These are phyloP conservation scores for Triplophysa tibetana DNA, from an alignment of 2,113 vertebrate species.

Conservation along the genomic window DNA sequence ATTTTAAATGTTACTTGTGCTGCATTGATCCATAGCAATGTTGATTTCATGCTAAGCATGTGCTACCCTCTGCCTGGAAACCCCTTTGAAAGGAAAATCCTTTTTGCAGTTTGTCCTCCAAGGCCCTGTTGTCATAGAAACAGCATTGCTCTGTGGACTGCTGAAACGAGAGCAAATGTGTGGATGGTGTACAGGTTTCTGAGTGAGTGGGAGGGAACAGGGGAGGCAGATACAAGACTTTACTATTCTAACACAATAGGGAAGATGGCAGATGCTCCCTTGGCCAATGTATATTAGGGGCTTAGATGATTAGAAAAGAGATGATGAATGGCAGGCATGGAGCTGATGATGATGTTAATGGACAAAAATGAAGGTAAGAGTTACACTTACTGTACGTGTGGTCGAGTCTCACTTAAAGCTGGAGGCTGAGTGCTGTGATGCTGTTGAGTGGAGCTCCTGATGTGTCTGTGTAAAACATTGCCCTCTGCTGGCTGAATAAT, in stretches of 20 bases:
- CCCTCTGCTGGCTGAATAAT: constrained; percentile 10
- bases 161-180: constrained; percentile 41
- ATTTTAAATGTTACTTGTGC: background rate
- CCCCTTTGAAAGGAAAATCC: constrained; percentile 49
- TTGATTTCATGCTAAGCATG: constrained; percentile 39
- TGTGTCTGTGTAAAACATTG: constrained; percentile 5
- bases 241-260: constrained; percentile 30
- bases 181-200: constrained; percentile 43
- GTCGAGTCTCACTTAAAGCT: constrained; percentile 39
- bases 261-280: constrained; percentile 22
- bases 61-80: constrained; percentile 30
- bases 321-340: constrained; percentile 6
- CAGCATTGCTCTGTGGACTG: constrained; percentile 48
- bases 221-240: constrained; percentile 47
- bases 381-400: constrained; percentile 29
- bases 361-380: constrained; percentile 29
- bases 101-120: constrained; percentile 50
- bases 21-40: constrained; percentile 18
- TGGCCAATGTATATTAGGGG: background rate
- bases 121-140: constrained; percentile 58
- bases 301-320: constrained; percentile 14
- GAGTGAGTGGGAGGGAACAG: constrained; percentile 40
- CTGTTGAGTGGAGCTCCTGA: constrained; percentile 24
- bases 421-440: constrained; percentile 18
- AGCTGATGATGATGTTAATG: constrained; percentile 10